Conservation (phyloP, 2,797 vertebrate genomes). For the Myotis planiceps region DNA sequence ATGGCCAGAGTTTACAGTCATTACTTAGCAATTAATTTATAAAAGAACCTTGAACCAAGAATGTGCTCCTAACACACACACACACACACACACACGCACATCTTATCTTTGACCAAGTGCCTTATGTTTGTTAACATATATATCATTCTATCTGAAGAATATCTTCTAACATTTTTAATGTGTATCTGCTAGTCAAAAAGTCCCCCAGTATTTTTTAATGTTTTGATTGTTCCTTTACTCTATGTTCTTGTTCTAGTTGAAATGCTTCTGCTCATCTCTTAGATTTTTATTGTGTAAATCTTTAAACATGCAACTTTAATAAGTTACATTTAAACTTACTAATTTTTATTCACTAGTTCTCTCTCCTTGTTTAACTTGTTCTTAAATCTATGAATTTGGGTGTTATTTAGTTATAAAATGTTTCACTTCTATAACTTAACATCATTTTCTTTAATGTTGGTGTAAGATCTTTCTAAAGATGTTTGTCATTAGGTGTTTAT, state of each 20-base stretch:
- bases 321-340: background rate
- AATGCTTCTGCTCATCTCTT: background rate
- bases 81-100: background rate
- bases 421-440: background rate
- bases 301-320: background rate
- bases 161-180: background rate
- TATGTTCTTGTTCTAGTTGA: background rate
- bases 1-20: background rate
- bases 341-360: background rate
- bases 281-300: background rate
- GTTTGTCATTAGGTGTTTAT: background rate
- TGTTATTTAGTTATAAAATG: background rate
- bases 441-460: background rate
- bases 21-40: background rate
- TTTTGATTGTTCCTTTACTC: background rate
- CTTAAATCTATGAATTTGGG: background rate
- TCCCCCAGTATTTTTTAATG: background rate
- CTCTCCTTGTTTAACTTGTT: background rate
- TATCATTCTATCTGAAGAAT: background rate
- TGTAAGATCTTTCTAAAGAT: background rate
- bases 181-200: background rate
- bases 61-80: background rate
- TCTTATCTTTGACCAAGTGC: background rate
- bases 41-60: background rate
- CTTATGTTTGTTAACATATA: background rate